phyloP scores from a whole-genome alignment of 2,797 vertebrate genomes.

The Micropoecilia bifurca region DNA sequence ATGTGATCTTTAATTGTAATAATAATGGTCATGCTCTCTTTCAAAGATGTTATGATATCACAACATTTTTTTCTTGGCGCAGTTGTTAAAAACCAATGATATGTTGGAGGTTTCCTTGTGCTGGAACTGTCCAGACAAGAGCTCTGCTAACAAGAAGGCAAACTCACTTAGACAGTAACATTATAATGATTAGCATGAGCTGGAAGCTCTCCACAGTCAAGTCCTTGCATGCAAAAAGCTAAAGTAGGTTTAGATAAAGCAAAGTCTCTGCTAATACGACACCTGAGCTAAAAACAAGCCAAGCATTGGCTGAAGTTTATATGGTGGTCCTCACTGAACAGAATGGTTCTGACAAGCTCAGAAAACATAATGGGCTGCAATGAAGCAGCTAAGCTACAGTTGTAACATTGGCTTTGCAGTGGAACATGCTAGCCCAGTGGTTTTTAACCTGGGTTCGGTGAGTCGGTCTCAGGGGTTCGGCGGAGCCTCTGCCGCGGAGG shows the following conservation, averaged over 20 bases:
- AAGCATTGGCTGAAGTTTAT: constrained; percentile 49
- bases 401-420: constrained; percentile 59
- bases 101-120: constrained; percentile 52
- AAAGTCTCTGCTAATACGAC: constrained; percentile 36
- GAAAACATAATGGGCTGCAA: constrained; percentile 68
- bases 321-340: constrained; percentile 47
- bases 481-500: too few species aligned
- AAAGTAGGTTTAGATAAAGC: constrained; percentile 38
- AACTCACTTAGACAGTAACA: constrained; percentile 74
- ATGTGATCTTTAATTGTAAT: constrained; percentile 58
- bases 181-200: constrained; percentile 61
- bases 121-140: constrained; percentile 67
- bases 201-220: constrained; percentile 54
- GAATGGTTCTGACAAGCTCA: constrained; percentile 68
- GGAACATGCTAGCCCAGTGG: constrained; percentile 54
- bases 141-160: constrained; percentile 66
- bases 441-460: too few species aligned
- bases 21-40: constrained; percentile 49
- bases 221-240: constrained; percentile 55
- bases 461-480: too few species aligned
- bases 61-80: constrained; percentile 40
- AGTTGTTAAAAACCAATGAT: constrained; percentile 60
- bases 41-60: constrained; percentile 60
- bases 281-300: constrained; percentile 24
- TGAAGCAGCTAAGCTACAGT: constrained; percentile 65